Conservation (phyloP, 2,113 vertebrate genomes). For the Rhegmatorhina hoffmannsi region DNA sequence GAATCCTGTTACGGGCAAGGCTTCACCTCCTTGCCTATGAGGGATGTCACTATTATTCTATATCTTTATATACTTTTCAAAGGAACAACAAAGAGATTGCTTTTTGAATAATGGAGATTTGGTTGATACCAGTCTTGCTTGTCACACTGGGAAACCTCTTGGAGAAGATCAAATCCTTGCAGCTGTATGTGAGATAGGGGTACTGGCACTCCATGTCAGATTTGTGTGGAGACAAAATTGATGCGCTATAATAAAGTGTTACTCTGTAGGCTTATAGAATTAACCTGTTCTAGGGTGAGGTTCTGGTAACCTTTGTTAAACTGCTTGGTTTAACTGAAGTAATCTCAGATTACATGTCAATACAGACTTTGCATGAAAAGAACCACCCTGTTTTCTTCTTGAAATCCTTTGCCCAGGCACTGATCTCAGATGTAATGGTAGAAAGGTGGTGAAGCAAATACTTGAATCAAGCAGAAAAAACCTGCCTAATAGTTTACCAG, state of each 20-base stretch:
- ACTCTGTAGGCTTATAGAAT: not conserved
- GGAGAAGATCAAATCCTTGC: not conserved
- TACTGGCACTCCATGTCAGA: not conserved
- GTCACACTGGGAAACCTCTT: not conserved
- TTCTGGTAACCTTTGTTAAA: not conserved
- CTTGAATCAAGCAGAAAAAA: not conserved
- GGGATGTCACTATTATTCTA: not conserved
- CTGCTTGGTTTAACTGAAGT: not conserved
- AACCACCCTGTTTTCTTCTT: not conserved
- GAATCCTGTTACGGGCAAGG: not conserved
- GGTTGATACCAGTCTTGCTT: not conserved
- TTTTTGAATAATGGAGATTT: not conserved
- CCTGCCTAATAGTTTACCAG: not conserved
- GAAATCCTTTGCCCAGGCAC: not conserved
- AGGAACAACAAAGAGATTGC: not conserved
- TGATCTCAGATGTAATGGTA: accelerated
- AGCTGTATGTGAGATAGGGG: not conserved
- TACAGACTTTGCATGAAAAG: not conserved
- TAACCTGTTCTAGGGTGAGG: not conserved
- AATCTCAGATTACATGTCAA: not conserved
- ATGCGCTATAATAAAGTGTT: accelerated
- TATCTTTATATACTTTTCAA: not conserved
- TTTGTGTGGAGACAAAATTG: not conserved
- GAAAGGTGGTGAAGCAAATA: not conserved
- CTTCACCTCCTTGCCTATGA: not conserved